Conservation (phyloP, 2,113 vertebrate species). For the Rattus norvegicus region GRCr8 NC_086036.1:33007501-33008000, state of each 20-base stretch:
- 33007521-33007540: not conserved
- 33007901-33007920: constrained; percentile 9
- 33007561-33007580: not conserved
- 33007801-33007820: not conserved
- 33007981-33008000: not conserved
- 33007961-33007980: not conserved
- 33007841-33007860: not conserved
- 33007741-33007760: not conserved
- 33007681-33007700: not conserved
- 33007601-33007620: not conserved
- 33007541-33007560: no score
- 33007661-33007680: not conserved
- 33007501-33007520: not conserved
- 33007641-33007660: not conserved
- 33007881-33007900: not conserved
- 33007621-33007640: not conserved
- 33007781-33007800: constrained; percentile 12
- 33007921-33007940: not conserved
- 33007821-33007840: not conserved
- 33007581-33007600: not conserved
- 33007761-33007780: not conserved
- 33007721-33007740: not conserved
- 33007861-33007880: not conserved
- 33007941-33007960: not conserved
- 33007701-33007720: not conserved